Conservation (phyloP, 2,113 vertebrate genomes). For the Chionis minor region DNA sequence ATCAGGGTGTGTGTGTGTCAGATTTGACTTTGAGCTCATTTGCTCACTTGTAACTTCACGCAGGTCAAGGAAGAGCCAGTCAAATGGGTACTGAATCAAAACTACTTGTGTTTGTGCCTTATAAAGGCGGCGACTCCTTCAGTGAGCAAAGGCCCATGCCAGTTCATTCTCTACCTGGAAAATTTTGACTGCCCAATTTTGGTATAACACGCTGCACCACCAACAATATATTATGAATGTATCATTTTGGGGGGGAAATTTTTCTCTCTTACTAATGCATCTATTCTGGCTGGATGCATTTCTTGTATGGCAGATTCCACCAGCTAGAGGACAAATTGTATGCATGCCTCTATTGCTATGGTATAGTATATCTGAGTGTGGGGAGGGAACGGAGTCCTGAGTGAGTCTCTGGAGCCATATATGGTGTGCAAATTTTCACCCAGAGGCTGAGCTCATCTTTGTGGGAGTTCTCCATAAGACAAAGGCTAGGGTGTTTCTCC, state of each 20-base stretch:
- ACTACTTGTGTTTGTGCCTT: neutral
- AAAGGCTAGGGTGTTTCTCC: neutral
- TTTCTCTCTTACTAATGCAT: neutral
- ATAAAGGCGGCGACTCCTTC: neutral
- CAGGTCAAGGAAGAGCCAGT: neutral
- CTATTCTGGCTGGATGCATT: neutral
- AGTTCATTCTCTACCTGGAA: neutral
- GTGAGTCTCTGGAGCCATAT: conserved; percentile 2
- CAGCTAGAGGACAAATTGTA: neutral
- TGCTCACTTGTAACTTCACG: neutral
- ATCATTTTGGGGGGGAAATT: rapidly evolving
- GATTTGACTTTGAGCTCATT: neutral
- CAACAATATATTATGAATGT: neutral
- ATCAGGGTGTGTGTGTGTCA: neutral
- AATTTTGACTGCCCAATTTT: neutral
- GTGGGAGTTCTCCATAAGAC: neutral
- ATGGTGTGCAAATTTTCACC: conserved; percentile 19
- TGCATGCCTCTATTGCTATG: neutral
- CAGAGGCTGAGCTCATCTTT: conserved; percentile 27
- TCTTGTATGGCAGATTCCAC: neutral
- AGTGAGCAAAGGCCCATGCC: neutral
- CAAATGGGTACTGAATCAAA: neutral
- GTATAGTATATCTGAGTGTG: neutral
- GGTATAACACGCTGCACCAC: neutral
- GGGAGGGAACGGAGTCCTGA: neutral